A percentile compares a stretch with the other conserved stretches of the same genome.
phyloP scores from a whole-genome alignment of 92 coral and sea anemone genomes.

The Diadumene lineata region DNA sequence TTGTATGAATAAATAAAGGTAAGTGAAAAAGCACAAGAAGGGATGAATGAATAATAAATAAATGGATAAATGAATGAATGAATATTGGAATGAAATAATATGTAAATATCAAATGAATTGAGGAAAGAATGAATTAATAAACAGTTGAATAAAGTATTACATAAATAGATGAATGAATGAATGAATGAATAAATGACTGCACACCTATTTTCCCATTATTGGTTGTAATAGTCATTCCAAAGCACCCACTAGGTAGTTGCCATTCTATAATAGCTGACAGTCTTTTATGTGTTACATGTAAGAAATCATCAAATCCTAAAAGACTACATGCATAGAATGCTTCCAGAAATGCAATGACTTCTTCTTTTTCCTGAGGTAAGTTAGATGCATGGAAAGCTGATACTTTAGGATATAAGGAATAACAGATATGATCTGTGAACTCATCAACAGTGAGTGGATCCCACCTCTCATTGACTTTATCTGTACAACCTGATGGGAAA shows the following conservation, averaged over 20 bases:
- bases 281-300: constrained; percentile 35
- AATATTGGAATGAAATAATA: neutral
- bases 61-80: neutral
- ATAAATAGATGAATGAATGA: too few relatives aligned
- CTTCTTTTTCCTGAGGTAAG: constrained; percentile 24
- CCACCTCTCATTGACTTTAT: constrained; percentile 26
- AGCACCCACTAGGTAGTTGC: constrained; percentile 39
- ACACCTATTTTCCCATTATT: neutral
- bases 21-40: too few relatives aligned
- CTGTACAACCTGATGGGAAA: constrained; percentile 19
- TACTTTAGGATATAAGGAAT: constrained; percentile 30
- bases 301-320: constrained; percentile 38
- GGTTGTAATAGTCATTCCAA: constrained; percentile 8
- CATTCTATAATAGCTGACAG: constrained; percentile 25
- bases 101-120: neutral
- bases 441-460: constrained; percentile 15
- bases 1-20: too few relatives aligned
- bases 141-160: neutral
- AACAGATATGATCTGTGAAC: constrained; percentile 28
- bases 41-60: neutral
- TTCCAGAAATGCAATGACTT: constrained; percentile 17
- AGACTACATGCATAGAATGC: constrained; percentile 38
- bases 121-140: too few relatives aligned
- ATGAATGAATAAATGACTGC: too few relatives aligned
- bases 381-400: constrained; percentile 30